A percentile compares a stretch with the other conserved stretches of the same genome.
Conservation (phyloP, 2,113 vertebrate genomes). For the Corythornis madagascariensis region DNA sequence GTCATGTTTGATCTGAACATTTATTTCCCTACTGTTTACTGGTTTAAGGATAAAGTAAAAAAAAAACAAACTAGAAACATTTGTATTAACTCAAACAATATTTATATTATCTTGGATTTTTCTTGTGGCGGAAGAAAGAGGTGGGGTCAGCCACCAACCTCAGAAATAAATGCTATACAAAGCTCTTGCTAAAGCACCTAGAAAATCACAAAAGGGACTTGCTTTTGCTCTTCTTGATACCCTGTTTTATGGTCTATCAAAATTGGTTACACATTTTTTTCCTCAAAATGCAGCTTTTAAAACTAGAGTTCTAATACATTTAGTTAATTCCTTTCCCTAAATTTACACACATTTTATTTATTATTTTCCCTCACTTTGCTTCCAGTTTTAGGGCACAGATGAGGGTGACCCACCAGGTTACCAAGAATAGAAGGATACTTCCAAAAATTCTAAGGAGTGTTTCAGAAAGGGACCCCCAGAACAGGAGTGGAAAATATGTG, state of each 20-base stretch:
- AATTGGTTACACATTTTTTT: neutral
- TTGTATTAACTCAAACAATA: neutral
- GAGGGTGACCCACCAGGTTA: neutral
- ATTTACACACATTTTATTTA: neutral
- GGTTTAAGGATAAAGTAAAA: neutral
- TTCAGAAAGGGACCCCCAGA: neutral
- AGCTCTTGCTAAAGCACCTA: neutral
- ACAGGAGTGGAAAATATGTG: accelerated
- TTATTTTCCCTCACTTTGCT: neutral
- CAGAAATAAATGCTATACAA: neutral
- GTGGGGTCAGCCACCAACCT: neutral
- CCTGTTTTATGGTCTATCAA: neutral
- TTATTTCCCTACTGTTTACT: constrained; percentile 12
- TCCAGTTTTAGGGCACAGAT: neutral
- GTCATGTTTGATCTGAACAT: neutral
- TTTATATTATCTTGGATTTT: neutral
- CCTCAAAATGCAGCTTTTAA: neutral
- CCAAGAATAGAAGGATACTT: neutral
- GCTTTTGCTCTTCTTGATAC: neutral
- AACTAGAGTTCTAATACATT: neutral
- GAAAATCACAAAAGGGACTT: neutral
- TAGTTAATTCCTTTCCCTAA: neutral
- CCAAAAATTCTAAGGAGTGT: neutral
- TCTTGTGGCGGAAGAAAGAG: neutral
- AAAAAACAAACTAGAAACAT: neutral